phyloP scores from a whole-genome alignment of 1,140 invertebrate species.

The Rhyzopertha dominica region DNA sequence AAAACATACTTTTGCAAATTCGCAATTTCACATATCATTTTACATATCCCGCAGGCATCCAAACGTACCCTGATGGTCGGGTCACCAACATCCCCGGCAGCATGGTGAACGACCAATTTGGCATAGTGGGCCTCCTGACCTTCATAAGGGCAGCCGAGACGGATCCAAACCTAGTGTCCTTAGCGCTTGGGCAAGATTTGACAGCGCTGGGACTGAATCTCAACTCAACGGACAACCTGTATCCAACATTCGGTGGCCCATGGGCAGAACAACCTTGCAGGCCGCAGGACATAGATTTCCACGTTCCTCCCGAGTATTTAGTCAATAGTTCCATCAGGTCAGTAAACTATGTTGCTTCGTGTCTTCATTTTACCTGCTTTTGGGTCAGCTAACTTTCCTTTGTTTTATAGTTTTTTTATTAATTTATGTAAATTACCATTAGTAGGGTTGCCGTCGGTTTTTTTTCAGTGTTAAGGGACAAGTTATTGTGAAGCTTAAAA shows the following conservation, averaged over 20 bases:
- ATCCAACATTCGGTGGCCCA: constrained; percentile 95
- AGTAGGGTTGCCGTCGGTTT: too few species aligned
- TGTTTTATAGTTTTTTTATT: too few species aligned
- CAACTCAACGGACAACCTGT: constrained; percentile 94
- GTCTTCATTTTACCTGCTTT: too few species aligned
- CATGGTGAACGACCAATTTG: constrained; percentile 99
- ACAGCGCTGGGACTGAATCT: constrained; percentile 96
- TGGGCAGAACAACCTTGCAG: constrained; percentile 97
- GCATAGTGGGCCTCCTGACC: constrained; percentile 95
- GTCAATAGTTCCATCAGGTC: constrained; percentile 85
- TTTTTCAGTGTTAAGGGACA: too few species aligned
- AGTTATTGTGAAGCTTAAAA: too few species aligned
- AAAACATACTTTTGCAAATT: too few species aligned
- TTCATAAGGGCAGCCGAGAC: constrained; percentile 97
- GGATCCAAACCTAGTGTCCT: constrained; percentile 89
- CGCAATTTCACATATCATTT: too few species aligned
- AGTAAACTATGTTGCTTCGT: too few species aligned
- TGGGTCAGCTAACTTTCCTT: too few species aligned
- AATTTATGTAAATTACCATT: too few species aligned
- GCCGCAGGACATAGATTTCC: constrained; percentile 98
- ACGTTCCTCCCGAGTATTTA: constrained; percentile 97
- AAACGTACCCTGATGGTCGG: constrained; percentile 92
- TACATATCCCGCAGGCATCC: constrained; percentile 68
- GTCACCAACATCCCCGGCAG: constrained; percentile 96
- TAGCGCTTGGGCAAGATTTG: constrained; percentile 95